phyloP scores from a whole-genome alignment of 2,113 vertebrate genomes.

The Colinus virginianus region DNA sequence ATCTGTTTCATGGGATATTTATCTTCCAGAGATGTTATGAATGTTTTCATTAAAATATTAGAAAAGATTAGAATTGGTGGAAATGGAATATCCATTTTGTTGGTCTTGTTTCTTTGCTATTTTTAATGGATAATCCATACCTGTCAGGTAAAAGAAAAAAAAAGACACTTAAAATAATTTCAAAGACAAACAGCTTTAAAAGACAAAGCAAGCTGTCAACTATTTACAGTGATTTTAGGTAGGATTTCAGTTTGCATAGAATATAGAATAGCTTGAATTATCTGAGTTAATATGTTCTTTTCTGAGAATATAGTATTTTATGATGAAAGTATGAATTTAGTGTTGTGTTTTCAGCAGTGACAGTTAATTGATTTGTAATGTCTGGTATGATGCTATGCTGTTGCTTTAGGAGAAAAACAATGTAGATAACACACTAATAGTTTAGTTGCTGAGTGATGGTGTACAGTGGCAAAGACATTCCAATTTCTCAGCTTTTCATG shows the following conservation, averaged over 20 bases:
- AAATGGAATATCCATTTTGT: background rate
- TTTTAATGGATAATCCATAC: background rate
- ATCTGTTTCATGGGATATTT: background rate
- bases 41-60: background rate
- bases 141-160: background rate
- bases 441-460: too few relatives aligned
- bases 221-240: background rate
- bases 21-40: background rate
- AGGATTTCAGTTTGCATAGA: background rate
- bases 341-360: too few relatives aligned
- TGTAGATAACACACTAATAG: too few relatives aligned
- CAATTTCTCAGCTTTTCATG: too few relatives aligned
- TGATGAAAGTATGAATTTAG: background rate
- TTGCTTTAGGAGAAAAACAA: too few relatives aligned
- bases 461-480: too few relatives aligned
- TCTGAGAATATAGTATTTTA: background rate
- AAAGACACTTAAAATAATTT: too few relatives aligned
- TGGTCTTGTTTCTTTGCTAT: background rate
- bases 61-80: background rate
- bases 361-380: too few relatives aligned
- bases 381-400: too few relatives aligned
- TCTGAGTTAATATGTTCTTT: background rate
- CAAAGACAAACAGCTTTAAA: background rate
- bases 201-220: background rate
- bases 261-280: background rate